Conservation (phyloP, 2,888 invertebrate genomes). For the Desoria tigrina region DNA sequence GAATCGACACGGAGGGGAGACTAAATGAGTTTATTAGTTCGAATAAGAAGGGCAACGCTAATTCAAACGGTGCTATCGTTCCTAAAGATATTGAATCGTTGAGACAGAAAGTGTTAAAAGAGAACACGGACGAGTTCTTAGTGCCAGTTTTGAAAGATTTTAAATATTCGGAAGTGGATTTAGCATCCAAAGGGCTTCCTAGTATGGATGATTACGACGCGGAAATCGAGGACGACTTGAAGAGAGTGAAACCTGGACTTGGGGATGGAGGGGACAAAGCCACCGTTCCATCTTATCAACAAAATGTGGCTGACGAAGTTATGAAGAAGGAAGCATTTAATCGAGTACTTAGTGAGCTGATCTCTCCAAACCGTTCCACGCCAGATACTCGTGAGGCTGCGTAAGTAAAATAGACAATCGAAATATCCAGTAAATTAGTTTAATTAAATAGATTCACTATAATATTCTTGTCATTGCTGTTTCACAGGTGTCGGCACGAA, state of each 20-base stretch:
- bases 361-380: constrained; percentile 78
- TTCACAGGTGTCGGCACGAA: constrained; percentile 64
- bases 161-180: constrained; percentile 46
- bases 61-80: neutral
- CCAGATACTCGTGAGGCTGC: constrained; percentile 64
- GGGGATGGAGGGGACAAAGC: constrained; percentile 74
- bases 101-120: constrained; percentile 26
- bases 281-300: constrained; percentile 67
- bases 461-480: neutral
- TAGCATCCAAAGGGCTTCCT: constrained; percentile 21
- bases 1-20: too few relatives aligned
- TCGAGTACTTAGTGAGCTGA: constrained; percentile 81
- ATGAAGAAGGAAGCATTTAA: constrained; percentile 84
- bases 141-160: constrained; percentile 45
- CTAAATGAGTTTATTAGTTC: neutral
- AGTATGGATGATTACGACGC: constrained; percentile 57
- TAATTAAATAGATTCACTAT: neutral
- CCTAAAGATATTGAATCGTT: constrained; percentile 4
- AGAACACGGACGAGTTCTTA: constrained; percentile 52
- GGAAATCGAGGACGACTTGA: constrained; percentile 66
- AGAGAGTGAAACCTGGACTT: constrained; percentile 67
- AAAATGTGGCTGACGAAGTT: constrained; percentile 65
- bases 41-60: neutral
- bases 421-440: too few relatives aligned
- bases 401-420: constrained; percentile 57